These are phyloP conservation scores for Phocoena phocoena DNA, from an alignment of 2,113 vertebrate genomes.

Conservation along the genomic window DNA sequence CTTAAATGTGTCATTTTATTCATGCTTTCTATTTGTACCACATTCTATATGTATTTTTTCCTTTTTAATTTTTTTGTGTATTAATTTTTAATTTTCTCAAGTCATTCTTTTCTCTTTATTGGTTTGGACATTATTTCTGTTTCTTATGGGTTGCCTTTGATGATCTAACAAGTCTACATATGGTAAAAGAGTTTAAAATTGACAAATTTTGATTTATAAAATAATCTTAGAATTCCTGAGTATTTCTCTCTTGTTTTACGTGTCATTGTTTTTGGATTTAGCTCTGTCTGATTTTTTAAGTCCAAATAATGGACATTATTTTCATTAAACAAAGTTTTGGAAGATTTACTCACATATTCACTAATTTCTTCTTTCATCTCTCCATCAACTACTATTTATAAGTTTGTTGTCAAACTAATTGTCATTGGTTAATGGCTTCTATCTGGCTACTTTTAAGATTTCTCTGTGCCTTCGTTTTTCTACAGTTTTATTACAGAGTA, in stretches of 20 bases:
- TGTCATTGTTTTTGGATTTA: background rate
- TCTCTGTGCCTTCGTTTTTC: background rate
- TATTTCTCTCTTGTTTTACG: background rate
- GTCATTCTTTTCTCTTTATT: background rate
- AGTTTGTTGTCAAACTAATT: background rate
- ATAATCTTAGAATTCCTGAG: background rate
- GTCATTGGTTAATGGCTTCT: background rate
- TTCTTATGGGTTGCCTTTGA: background rate
- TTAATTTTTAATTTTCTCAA: background rate
- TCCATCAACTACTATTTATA: background rate
- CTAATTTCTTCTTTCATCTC: background rate
- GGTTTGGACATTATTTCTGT: background rate
- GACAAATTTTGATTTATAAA: background rate
- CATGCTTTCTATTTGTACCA: background rate
- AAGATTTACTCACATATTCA: background rate
- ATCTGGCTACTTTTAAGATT: background rate
- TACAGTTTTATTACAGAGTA: background rate
- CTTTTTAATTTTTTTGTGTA: background rate
- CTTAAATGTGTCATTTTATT: background rate
- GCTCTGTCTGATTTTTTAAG: background rate
- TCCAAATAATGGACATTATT: background rate
- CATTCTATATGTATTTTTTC: background rate
- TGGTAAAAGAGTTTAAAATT: background rate
- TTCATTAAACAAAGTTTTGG: background rate
- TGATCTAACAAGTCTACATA: background rate